These are phyloP conservation scores for Electrona antarctica DNA, from an alignment of 2,113 vertebrate species.

Conservation along the genomic window DNA sequence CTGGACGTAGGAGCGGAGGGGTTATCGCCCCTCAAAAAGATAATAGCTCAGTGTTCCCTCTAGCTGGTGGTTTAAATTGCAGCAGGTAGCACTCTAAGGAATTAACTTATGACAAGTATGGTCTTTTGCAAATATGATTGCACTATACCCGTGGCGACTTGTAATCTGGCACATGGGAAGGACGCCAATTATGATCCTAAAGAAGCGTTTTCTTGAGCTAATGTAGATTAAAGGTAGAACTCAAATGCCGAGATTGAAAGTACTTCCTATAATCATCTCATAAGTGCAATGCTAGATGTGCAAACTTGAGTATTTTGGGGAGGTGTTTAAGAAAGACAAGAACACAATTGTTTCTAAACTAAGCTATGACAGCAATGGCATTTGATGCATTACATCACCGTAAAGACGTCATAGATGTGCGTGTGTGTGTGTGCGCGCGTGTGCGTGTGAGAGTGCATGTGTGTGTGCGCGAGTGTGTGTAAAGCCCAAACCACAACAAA, in stretches of 20 bases:
- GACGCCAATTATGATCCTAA: neutral
- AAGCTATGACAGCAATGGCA: neutral
- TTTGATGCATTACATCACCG: neutral
- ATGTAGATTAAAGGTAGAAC: neutral
- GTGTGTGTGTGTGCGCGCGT: too few species aligned
- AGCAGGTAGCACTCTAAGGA: neutral
- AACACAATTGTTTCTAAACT: too few species aligned
- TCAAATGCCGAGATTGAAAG: neutral
- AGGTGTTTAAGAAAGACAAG: constrained; percentile 8
- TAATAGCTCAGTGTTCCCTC: neutral
- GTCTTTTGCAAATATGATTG: neutral
- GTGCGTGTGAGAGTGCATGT: too few species aligned
- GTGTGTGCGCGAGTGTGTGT: too few species aligned
- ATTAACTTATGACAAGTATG: neutral
- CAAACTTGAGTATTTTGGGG: too few species aligned
- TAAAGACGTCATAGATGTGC: too few species aligned
- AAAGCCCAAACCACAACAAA: too few species aligned
- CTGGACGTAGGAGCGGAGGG: too few species aligned
- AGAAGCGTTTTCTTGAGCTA: neutral
- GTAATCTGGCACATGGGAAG: neutral
- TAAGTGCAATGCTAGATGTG: neutral
- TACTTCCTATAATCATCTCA: neutral
- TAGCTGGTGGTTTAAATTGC: neutral
- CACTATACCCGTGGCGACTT: neutral
- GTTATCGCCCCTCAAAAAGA: too few species aligned